Evolutionary conservation across 1,140 invertebrate genomes (phyloP), one percentile per base, ranked within the genome.

Genomic region (Ceratosolen fusciceps): DNA sequence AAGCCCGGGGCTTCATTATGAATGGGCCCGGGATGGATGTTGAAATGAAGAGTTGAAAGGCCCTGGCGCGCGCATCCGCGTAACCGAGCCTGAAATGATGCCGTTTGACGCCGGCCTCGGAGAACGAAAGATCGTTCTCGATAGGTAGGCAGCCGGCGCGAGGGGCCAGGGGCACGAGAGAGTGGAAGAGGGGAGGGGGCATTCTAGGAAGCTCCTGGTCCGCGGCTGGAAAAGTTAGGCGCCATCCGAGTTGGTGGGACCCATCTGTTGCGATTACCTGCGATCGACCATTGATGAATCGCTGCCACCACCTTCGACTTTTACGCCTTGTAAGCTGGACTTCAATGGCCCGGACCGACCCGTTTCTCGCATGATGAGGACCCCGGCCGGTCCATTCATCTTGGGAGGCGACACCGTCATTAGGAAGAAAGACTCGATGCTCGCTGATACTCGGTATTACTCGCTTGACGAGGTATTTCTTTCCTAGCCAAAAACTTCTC

Each of bases 1-100:
- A 80, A 80, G 56, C 65, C 65, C 12, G 34, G n/a, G n/a, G 21
- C 10, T 68, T 79, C 77, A 1, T 73, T 73, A 74, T 54, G 58
- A 73, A 74, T 74, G 70, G 29, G 19, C 54, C 21, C 37, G 34
- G 34, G 56, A 14, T 49, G 9, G 31, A 19, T 16, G n/a, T n/a
- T n/a, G n/a, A n/a, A n/a, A n/a, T n/a, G n/a, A n/a, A n/a, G 24
- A 43, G 8, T 12, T 7, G 10, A 16, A 24, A 24, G 12, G 39
- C 24, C n/a, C 9, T 26, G 16, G 39, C 31, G 24, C 56, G 34
- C 26, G 47, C 74, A 52, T 67, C 60, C 60, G 60, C n/a, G 14
- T 67, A 39, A 37, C 37, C 5, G 52, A 75, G 52, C 24, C 24
- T 10, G 56, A 74, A 58, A 58, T 56, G 9, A 54, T 21, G 49